These are phyloP conservation scores for Caenorhabditis sinica DNA, from an alignment of 2,888 invertebrate species.

Conservation along the genomic window DNA sequence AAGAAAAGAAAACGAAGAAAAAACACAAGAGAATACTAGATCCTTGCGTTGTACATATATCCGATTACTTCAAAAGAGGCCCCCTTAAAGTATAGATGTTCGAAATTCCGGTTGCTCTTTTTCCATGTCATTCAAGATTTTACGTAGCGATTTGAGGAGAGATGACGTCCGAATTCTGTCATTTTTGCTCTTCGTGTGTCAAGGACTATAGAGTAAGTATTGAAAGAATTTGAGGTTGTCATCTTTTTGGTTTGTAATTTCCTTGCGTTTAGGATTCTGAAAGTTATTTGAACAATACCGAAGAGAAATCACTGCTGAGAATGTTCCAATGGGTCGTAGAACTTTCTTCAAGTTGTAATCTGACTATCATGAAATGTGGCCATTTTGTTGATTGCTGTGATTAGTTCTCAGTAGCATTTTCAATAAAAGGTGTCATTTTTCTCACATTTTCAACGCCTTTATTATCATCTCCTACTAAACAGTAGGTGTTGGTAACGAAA, in stretches of 20 bases:
- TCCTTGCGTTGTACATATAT: slow-evolving; percentile 33
- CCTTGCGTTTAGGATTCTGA: too few relatives aligned
- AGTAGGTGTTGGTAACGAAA: slow-evolving; percentile 22
- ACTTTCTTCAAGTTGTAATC: too few relatives aligned
- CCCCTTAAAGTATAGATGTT: slow-evolving; percentile 26
- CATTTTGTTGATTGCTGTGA: too few relatives aligned
- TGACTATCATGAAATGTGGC: too few relatives aligned
- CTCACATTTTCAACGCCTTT: slow-evolving; percentile 22
- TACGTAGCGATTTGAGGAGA: slow-evolving; percentile 26
- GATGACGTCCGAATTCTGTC: slow-evolving; percentile 13
- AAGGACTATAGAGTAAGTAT: background rate
- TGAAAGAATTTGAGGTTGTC: background rate
- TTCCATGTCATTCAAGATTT: slow-evolving; percentile 40
- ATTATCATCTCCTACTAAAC: slow-evolving; percentile 2
- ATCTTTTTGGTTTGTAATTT: too few relatives aligned
- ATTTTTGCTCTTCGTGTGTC: background rate
- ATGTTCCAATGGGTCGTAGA: too few relatives aligned
- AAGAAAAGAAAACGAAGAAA: slow-evolving; percentile 8
- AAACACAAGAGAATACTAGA: slow-evolving; percentile 7
- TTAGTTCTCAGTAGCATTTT: slow-evolving; percentile 15
- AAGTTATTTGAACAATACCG: too few relatives aligned
- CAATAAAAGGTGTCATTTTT: slow-evolving; percentile 33
- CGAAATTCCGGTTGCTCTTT: slow-evolving; percentile 48
- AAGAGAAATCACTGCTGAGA: too few relatives aligned
- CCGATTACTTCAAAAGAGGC: slow-evolving; percentile 25